Evolutionary conservation across 2,888 invertebrate genomes (phyloP).

Genomic region (Phyllotreta striolata): DNA sequence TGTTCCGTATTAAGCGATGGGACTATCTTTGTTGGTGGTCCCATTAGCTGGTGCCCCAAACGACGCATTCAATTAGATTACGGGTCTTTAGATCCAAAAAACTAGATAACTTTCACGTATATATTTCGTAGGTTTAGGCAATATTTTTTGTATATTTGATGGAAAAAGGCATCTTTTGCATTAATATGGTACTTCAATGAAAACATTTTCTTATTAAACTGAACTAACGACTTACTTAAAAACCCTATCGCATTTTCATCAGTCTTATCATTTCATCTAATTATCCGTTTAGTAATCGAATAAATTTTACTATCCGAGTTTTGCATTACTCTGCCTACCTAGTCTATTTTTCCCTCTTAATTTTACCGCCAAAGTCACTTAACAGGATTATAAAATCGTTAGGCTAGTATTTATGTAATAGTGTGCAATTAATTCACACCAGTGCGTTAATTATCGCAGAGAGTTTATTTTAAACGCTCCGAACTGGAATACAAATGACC

Average conservation of each 20-base stretch:
- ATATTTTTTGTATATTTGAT: too few relatives aligned
- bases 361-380: slow-evolving; percentile 23
- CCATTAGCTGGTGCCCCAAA: not conserved
- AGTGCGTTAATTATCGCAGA: slow-evolving; percentile 25
- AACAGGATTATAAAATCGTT: slow-evolving; percentile 30
- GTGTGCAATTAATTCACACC: slow-evolving; percentile 29
- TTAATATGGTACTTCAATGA: too few relatives aligned
- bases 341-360: slow-evolving; percentile 4
- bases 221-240: too few relatives aligned
- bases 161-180: too few relatives aligned
- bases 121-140: too few relatives aligned
- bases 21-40: slow-evolving; percentile 2
- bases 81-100: too few relatives aligned
- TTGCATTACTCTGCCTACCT: not conserved
- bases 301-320: not conserved
- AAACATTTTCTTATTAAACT: too few relatives aligned
- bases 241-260: too few relatives aligned
- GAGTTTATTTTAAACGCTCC: slow-evolving; percentile 29
- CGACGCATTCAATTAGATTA: not conserved
- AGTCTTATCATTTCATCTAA: too few relatives aligned
- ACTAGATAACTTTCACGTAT: too few relatives aligned
- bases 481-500: slow-evolving; percentile 25
- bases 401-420: slow-evolving; percentile 25
- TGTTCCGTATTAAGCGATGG: not conserved
- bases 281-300: too few relatives aligned